Evolutionary conservation across 2,113 vertebrate species (phyloP).

Genomic region (Callithrix jacchus): DNA sequence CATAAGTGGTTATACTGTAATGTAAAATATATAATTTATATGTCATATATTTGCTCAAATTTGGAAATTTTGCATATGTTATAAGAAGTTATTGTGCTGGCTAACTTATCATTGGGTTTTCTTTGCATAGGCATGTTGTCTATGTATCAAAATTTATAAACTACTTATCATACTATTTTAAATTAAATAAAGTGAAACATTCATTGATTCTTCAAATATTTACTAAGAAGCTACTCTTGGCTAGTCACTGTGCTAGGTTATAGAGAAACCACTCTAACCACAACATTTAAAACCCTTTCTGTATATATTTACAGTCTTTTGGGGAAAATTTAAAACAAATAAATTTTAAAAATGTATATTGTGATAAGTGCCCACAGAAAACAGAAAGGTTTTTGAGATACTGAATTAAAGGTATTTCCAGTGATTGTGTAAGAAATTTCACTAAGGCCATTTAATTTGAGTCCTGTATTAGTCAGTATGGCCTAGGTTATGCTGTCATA

Average conservation of each 20-base stretch:
- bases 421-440: neutral
- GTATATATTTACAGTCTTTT: neutral
- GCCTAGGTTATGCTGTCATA: neutral
- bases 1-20: neutral
- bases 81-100: neutral
- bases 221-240: neutral
- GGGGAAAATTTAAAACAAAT: conserved; percentile 1
- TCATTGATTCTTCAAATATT: conserved; percentile 1
- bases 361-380: neutral
- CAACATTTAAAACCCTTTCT: neutral
- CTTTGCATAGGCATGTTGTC: neutral
- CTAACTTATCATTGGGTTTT: conserved; percentile 11
- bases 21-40: neutral
- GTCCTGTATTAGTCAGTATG: neutral
- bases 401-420: neutral
- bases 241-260: neutral
- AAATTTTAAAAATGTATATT: neutral
- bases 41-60: neutral
- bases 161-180: neutral
- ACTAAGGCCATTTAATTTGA: neutral
- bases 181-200: neutral
- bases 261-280: neutral
- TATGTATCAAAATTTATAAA: neutral
- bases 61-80: neutral
- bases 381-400: neutral